These are phyloP conservation scores for Doryteuthis pealeii DNA, from an alignment of 1,140 invertebrate species.

Conservation along the genomic window DNA sequence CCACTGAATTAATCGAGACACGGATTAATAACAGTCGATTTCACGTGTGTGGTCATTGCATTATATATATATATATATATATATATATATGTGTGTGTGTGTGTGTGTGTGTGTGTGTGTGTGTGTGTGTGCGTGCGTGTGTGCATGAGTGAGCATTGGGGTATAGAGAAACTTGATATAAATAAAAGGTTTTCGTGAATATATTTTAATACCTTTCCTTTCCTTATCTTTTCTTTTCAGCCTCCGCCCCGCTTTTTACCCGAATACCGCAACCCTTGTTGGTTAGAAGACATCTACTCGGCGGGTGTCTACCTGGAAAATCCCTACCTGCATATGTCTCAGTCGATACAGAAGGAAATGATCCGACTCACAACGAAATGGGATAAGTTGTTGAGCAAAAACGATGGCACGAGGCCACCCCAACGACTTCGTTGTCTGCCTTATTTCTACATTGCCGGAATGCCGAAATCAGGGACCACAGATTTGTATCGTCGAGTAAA, in stretches of 20 bases:
- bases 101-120: too few relatives aligned
- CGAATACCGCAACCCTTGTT: conserved; percentile 47
- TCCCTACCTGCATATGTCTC: conserved; percentile 33
- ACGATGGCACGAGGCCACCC: not conserved
- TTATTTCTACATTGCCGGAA: conserved; percentile 50
- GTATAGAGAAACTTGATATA: too few relatives aligned
- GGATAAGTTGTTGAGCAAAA: conserved; percentile 14
- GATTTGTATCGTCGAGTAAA: conserved; percentile 46
- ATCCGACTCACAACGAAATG: conserved; percentile 30
- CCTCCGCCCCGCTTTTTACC: conserved; percentile 30
- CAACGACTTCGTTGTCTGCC: conserved; percentile 45
- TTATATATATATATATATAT: too few relatives aligned
- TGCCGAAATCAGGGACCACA: conserved; percentile 52
- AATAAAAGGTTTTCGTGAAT: too few relatives aligned
- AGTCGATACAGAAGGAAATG: conserved; percentile 20
- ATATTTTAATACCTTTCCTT: not conserved
- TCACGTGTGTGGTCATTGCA: too few relatives aligned
- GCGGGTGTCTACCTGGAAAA: conserved; percentile 36
- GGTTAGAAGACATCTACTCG: conserved; percentile 37
- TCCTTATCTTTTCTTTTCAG: conserved; percentile 27
- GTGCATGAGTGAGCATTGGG: too few relatives aligned
- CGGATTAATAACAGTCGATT: too few relatives aligned
- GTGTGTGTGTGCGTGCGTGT: too few relatives aligned
- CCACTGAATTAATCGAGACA: too few relatives aligned
- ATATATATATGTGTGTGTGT: too few relatives aligned